Percentiles rank a stretch among this genome's conserved stretches.
Evolutionary conservation across 2,797 vertebrate genomes (phyloP).

Genomic region (Macrochelys suwanniensis): DNA sequence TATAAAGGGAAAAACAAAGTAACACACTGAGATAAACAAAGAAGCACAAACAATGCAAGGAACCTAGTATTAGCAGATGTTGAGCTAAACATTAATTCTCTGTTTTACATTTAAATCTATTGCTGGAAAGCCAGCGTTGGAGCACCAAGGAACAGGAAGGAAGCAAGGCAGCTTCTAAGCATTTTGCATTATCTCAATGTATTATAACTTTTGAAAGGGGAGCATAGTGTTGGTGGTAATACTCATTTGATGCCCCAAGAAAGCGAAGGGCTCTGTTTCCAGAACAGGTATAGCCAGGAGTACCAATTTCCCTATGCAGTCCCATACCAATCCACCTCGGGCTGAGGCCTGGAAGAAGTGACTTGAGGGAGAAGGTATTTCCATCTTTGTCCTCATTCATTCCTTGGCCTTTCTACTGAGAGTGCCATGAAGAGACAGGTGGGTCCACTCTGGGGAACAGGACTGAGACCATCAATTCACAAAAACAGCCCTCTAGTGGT

Average conservation of each 20-base stretch:
- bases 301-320: background rate
- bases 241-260: background rate
- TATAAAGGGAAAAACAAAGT: slow-evolving; percentile 77
- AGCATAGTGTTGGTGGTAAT: slow-evolving; percentile 1
- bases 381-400: background rate
- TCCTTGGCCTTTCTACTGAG: background rate
- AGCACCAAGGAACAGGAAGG: slow-evolving; percentile 70
- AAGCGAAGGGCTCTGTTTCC: background rate
- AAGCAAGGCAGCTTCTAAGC: slow-evolving; percentile 64
- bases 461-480: background rate
- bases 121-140: slow-evolving; percentile 66
- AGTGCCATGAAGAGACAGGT: background rate
- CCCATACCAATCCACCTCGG: background rate
- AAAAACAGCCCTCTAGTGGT: background rate
- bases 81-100: slow-evolving; percentile 78
- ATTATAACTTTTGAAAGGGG: background rate
- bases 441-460: background rate
- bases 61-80: slow-evolving; percentile 82
- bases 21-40: slow-evolving; percentile 79
- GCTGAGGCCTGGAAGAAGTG: background rate
- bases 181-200: slow-evolving; percentile 49
- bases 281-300: background rate
- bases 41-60: slow-evolving; percentile 77
- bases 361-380: background rate
- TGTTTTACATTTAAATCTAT: slow-evolving; percentile 80